phyloP scores from a whole-genome alignment of 2,888 invertebrate species.

The Drosophila rellima region DNA sequence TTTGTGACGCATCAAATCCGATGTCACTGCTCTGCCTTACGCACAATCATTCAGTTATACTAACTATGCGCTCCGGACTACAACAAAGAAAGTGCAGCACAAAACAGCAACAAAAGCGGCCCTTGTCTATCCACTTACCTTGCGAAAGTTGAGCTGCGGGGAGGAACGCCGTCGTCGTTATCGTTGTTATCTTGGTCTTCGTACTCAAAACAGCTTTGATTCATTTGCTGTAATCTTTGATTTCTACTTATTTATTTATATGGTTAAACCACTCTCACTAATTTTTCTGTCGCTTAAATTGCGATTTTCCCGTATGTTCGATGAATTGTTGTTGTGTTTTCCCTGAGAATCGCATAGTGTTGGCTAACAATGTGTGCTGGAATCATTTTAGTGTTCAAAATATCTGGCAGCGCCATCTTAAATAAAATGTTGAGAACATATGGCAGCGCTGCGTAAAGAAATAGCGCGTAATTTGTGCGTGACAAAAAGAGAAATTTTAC shows the following conservation, averaged over 20 bases:
- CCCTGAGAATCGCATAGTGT: conserved; percentile 35
- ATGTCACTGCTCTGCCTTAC: background rate
- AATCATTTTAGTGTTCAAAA: background rate
- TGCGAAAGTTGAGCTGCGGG: conserved; percentile 33
- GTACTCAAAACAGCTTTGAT: conserved; percentile 31
- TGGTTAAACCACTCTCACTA: background rate
- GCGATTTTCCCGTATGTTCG: conserved; percentile 37
- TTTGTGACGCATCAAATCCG: background rate
- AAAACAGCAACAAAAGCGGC: conserved; percentile 31
- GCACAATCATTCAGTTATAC: background rate
- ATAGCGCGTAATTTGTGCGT: conserved; percentile 73
- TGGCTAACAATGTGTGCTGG: conserved; percentile 24
- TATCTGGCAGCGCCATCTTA: conserved; percentile 33
- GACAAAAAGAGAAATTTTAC: conserved; percentile 48
- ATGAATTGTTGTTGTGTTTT: conserved; percentile 51
- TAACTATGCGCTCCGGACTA: conserved; percentile 1
- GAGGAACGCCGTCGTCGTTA: conserved; percentile 32
- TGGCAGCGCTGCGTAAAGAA: conserved; percentile 50
- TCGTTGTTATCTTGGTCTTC: conserved; percentile 36
- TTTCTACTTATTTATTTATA: conserved; percentile 13
- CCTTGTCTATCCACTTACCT: conserved; percentile 27
- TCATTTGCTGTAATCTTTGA: conserved; percentile 29
- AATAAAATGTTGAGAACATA: background rate
- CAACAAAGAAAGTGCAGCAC: conserved; percentile 53
- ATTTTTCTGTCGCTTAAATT: conserved; percentile 2